Base-by-base conservation (phyloP, 2,888 invertebrate species). In the Rugalucina vietnamica region DNA sequence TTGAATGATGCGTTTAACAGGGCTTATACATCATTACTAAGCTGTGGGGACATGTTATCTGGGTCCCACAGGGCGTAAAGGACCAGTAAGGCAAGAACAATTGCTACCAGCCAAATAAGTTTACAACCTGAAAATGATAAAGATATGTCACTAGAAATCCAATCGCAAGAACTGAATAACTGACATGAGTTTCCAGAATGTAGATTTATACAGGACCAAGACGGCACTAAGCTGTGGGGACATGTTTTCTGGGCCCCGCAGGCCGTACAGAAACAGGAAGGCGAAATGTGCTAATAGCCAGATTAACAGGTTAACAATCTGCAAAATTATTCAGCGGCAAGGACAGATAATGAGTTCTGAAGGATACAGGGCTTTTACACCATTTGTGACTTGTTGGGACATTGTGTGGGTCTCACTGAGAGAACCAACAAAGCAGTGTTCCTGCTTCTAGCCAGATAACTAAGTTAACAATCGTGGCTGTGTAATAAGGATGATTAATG, bases 61-160 rank as follows among this genome's bases (percentile, higher is more conserved):
- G 75, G 57, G n/a, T 75, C 49, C 29, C 34, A 57, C 4, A 75
- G 37, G 18, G 54, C 75, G 21, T 75, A 75, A 5, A 75, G 34
- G 3, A 75, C 75, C 18, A 57, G 50, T 21, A 75, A 18, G n/a
- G 54, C 50, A 1, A 75, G 57, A 34, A 5, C 75, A 4, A 57
- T 39, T 34, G 75, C 75, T n/a, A 75, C 57, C 4, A 29, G 12
- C 75, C 75, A 75, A 8, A 24, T 27, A 75, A 4, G 34, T 75
- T 75, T n/a, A 75, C 5, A 12, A 75, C 1, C 75, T 75, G 72
- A 29, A 72, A n/a, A n/a, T 12, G 49, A 24, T 21, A 65, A n/a
- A n/a, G n/a, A n/a, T n/a, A n/a, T n/a, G n/a, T n/a, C n/a, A n/a
- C n/a, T n/a, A n/a, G n/a, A n/a, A n/a, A n/a, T n/a, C n/a, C n/a